phyloP scores from a whole-genome alignment of 2,888 invertebrate genomes.

The Phortica magna region DNA sequence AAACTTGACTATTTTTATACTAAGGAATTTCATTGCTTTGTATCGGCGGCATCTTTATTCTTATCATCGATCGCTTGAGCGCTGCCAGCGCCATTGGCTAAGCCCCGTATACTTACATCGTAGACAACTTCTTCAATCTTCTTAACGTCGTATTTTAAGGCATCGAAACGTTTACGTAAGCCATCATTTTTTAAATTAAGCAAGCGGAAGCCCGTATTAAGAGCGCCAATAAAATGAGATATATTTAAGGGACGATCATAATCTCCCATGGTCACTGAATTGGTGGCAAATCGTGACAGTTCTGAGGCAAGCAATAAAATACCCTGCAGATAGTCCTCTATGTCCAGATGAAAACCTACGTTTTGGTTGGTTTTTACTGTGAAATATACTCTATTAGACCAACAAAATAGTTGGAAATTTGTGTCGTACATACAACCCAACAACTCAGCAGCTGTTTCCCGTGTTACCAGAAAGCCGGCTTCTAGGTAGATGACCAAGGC shows the following conservation, averaged over 20 bases:
- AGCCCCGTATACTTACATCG: slow-evolving; percentile 89
- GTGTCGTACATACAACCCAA: slow-evolving; percentile 83
- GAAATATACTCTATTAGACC: slow-evolving; percentile 41
- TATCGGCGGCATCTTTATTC: no score
- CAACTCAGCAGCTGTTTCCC: slow-evolving; percentile 86
- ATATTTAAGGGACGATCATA: slow-evolving; percentile 89
- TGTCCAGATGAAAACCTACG: slow-evolving; percentile 91
- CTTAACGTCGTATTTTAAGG: slow-evolving; percentile 93
- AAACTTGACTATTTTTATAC: no score
- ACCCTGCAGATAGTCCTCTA: slow-evolving; percentile 94
- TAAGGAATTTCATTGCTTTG: no score
- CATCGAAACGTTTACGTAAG: slow-evolving; percentile 91
- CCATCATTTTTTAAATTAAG: slow-evolving; percentile 94
- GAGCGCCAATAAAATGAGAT: slow-evolving; percentile 89
- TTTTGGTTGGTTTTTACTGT: slow-evolving; percentile 83
- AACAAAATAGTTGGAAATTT: background rate
- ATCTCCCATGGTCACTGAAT: slow-evolving; percentile 90
- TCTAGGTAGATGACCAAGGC: slow-evolving; percentile 90
- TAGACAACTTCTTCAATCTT: slow-evolving; percentile 95
- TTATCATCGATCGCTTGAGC: no score
- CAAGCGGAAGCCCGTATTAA: slow-evolving; percentile 93
- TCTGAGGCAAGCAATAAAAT: slow-evolving; percentile 90
- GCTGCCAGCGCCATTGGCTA: slow-evolving; percentile 70
- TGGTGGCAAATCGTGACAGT: slow-evolving; percentile 89
- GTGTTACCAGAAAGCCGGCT: slow-evolving; percentile 85